Percentiles rank a stretch among this genome's conserved stretches.
phyloP scores from a whole-genome alignment of 1,140 invertebrate genomes.

The Drosophila kanapiae region DNA sequence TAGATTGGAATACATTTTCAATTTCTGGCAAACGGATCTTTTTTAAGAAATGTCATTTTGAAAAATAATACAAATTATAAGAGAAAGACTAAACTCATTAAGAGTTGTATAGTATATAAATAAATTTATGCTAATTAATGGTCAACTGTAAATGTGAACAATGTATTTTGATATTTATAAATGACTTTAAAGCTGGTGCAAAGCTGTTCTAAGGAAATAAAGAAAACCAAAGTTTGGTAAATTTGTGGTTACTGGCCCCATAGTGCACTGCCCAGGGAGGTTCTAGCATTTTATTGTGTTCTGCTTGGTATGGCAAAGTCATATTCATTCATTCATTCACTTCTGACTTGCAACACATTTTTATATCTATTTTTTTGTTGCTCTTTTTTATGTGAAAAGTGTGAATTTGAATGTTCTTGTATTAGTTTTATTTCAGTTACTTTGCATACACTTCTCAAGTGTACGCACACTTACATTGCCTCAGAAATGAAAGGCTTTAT shows the following conservation, averaged over 20 bases:
- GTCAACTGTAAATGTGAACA: too few relatives aligned
- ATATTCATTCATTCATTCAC: constrained; percentile 78
- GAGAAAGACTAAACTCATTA: too few relatives aligned
- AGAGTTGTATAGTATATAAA: too few relatives aligned
- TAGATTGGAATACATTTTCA: too few relatives aligned
- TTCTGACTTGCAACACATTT: constrained; percentile 79
- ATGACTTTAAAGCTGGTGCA: too few relatives aligned
- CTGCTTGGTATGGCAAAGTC: constrained; percentile 62
- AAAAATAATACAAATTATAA: too few relatives aligned
- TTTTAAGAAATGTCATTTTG: too few relatives aligned
- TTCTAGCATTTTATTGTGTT: constrained; percentile 71
- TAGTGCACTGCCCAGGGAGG: constrained; percentile 19
- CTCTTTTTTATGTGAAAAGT: constrained; percentile 59
- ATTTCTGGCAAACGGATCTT: too few relatives aligned
- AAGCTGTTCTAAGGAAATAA: too few relatives aligned
- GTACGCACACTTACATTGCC: background rate
- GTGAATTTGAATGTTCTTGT: constrained; percentile 59
- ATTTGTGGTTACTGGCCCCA: background rate
- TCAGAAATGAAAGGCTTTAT: too few relatives aligned
- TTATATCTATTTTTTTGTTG: constrained; percentile 52
- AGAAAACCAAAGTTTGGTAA: background rate
- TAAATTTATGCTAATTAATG: too few relatives aligned
- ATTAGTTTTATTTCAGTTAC: constrained; percentile 28
- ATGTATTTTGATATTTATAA: too few relatives aligned
- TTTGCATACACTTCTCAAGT: constrained; percentile 33